These are phyloP conservation scores for Diprion similis DNA, from an alignment of 1,140 invertebrate genomes.

Conservation along the genomic window DNA sequence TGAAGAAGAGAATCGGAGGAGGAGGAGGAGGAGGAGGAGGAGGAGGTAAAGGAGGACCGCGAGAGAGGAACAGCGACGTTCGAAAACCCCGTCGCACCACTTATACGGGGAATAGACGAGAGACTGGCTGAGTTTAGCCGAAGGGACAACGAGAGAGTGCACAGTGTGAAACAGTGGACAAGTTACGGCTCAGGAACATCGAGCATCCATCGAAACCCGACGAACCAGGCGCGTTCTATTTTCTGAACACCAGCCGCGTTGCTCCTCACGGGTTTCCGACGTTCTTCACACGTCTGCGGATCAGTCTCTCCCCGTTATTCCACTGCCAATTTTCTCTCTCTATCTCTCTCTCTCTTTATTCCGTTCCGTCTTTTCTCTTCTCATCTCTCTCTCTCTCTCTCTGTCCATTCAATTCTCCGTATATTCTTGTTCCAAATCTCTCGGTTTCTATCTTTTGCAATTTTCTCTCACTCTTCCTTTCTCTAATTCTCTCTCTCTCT, in stretches of 20 bases:
- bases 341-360: conserved; percentile 12
- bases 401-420: conserved; percentile 36
- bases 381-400: conserved; percentile 19
- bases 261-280: conserved; percentile 44
- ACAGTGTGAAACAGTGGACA: too few relatives aligned
- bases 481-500: not conserved
- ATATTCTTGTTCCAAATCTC: conserved; percentile 28
- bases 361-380: conserved; percentile 1
- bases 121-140: too few relatives aligned
- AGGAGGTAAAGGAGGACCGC: not conserved
- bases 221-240: conserved; percentile 44
- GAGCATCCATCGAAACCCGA: too few relatives aligned
- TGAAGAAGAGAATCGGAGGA: not conserved
- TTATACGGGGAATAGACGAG: not conserved
- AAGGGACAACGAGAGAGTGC: too few relatives aligned
- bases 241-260: conserved; percentile 49
- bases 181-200: too few relatives aligned
- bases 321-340: not conserved
- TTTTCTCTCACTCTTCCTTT: not conserved
- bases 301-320: not conserved
- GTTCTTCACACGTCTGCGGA: conserved; percentile 47
- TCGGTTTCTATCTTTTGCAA: not conserved
- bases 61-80: not conserved
- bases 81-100: too few relatives aligned
- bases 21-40: not conserved